These are phyloP conservation scores for Pachycephus smyrnensis DNA, from an alignment of 2,888 invertebrate species.

Conservation along the genomic window DNA sequence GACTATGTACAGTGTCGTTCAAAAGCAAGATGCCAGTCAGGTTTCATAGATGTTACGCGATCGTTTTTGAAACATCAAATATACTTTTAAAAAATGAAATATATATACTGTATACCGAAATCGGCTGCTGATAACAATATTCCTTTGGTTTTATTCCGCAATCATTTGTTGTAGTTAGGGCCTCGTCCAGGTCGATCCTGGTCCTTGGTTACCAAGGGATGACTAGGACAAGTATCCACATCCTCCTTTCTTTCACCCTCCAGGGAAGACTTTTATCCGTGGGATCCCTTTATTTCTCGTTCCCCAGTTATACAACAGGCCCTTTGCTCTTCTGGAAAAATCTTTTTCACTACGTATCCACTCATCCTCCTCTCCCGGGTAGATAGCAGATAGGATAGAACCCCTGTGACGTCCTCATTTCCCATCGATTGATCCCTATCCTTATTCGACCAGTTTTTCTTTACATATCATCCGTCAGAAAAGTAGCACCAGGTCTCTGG, in stretches of 20 bases:
- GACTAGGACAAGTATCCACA: too few species aligned
- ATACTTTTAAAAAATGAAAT: background rate
- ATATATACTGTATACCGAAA: background rate
- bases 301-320: background rate
- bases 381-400: background rate
- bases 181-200: background rate
- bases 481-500: background rate
- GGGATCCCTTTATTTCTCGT: background rate
- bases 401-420: background rate
- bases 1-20: background rate
- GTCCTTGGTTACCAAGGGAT: too few species aligned
- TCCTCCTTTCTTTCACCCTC: too few species aligned
- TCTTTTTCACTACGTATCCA: background rate
- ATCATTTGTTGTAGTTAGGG: background rate
- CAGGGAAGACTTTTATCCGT: too few species aligned
- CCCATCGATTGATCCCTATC: background rate
- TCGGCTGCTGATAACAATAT: background rate
- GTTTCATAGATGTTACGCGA: too few species aligned
- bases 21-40: background rate
- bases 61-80: background rate
- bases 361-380: background rate
- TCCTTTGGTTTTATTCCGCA: background rate
- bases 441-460: background rate
- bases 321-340: background rate
- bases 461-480: background rate